phyloP scores from a whole-genome alignment of 2,888 invertebrate genomes.

The Apamea monoglypha region DNA sequence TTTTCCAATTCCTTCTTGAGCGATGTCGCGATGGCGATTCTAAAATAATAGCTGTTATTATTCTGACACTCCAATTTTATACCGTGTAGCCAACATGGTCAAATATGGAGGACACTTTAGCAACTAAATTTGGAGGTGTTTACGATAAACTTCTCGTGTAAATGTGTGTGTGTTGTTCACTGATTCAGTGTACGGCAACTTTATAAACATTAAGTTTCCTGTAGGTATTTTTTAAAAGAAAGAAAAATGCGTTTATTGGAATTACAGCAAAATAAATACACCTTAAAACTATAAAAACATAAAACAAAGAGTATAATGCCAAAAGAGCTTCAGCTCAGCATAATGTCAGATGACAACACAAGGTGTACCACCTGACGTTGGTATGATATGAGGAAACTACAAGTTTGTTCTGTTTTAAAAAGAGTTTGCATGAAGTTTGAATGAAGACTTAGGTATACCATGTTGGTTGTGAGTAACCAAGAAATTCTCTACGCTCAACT shows the following conservation, averaged over 20 bases:
- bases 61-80: not conserved
- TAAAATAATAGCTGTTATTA: not conserved
- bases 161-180: not conserved
- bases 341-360: no score
- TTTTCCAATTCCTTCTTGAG: not conserved
- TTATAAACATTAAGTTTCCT: no score
- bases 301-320: no score
- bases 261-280: no score
- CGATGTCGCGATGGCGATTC: not conserved
- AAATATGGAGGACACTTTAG: not conserved
- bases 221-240: no score
- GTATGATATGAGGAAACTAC: no score
- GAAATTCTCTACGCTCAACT: not conserved
- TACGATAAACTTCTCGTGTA: not conserved
- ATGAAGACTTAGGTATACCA: not conserved
- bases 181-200: not conserved
- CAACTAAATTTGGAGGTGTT: not conserved
- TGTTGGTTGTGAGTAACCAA: not conserved
- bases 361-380: no score
- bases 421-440: not conserved
- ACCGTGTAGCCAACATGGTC: not conserved
- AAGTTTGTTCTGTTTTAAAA: not conserved
- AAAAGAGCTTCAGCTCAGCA: no score
- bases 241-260: no score
- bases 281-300: no score